phyloP scores from a whole-genome alignment of 2,797 vertebrate genomes.

The Novumbra hubbsi region DNA sequence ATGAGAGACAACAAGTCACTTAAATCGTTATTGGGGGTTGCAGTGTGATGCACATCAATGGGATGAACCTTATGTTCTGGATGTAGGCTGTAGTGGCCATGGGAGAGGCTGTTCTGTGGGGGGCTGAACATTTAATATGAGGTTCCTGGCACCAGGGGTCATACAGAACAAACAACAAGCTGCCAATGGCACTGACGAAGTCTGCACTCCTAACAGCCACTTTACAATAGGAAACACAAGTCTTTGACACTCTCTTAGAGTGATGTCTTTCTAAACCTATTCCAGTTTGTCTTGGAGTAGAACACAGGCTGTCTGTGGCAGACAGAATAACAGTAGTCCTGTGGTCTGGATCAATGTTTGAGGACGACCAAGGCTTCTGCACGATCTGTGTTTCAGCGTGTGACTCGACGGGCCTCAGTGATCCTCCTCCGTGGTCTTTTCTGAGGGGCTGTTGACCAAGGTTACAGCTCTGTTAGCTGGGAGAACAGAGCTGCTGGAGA shows the following conservation, averaged over 20 bases:
- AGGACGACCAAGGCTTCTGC: too few relatives aligned
- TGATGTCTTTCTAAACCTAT: too few relatives aligned
- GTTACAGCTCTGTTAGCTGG: slow-evolving; percentile 9
- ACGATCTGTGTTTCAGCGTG: too few relatives aligned
- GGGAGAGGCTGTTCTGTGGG: neutral
- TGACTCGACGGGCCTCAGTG: neutral
- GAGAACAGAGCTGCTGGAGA: slow-evolving; percentile 8
- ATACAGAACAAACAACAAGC: neutral
- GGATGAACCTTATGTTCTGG: neutral
- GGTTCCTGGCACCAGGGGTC: neutral
- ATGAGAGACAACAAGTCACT: neutral
- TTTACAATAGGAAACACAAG: too few relatives aligned
- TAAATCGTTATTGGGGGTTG: neutral
- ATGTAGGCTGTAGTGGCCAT: neutral
- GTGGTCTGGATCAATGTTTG: too few relatives aligned
- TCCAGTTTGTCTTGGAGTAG: too few relatives aligned
- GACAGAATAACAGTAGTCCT: too few relatives aligned
- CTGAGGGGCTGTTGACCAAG: neutral
- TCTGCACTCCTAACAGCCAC: neutral
- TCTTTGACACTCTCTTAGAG: too few relatives aligned
- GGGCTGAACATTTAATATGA: neutral
- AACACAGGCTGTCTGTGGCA: too few relatives aligned
- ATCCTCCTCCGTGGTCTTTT: neutral
- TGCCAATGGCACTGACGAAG: neutral
- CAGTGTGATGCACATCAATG: neutral